A percentile compares a stretch with the other conserved stretches of the same genome.
Conservation (phyloP, 1,140 invertebrate genomes). For the Procambarus virginalis region DNA sequence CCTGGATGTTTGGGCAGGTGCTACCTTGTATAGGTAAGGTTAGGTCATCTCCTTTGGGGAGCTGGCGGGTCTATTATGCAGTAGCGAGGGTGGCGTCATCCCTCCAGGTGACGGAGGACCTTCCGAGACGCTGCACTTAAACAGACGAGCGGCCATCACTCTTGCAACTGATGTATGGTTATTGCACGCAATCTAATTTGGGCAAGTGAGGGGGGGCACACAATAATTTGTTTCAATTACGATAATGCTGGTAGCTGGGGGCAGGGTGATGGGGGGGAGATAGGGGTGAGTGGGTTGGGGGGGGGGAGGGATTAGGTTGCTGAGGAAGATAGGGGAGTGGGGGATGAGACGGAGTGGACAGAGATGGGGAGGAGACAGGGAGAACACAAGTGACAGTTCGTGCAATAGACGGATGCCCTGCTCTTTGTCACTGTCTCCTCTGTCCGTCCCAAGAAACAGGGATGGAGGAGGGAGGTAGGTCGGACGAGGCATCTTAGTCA, state of each 20-base stretch:
- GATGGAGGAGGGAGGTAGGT: no score
- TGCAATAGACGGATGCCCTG: not conserved
- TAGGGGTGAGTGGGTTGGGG: no score
- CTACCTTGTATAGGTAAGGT: no score
- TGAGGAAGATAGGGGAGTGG: no score
- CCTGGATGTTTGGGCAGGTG: no score
- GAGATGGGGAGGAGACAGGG: no score
- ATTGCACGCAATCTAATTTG: slow-evolving; percentile 65
- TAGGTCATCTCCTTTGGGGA: no score
- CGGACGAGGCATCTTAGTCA: not conserved
- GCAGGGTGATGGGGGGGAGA: not conserved
- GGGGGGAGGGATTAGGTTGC: no score
- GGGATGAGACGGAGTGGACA: no score
- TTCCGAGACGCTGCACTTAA: slow-evolving; percentile 35
- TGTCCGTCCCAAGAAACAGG: not conserved
- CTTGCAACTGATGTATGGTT: slow-evolving; percentile 57
- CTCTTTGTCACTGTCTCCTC: slow-evolving; percentile 30
- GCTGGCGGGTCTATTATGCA: no score
- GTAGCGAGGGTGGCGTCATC: no score
- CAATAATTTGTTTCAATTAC: slow-evolving; percentile 65
- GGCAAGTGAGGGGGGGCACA: slow-evolving; percentile 55
- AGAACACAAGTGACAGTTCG: no score
- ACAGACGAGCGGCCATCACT: slow-evolving; percentile 47
- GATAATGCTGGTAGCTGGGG: slow-evolving; percentile 27
- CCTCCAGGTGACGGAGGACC: slow-evolving; percentile 19